phyloP scores from a whole-genome alignment of 1,140 invertebrate genomes.

The Psix sp. region DNA sequence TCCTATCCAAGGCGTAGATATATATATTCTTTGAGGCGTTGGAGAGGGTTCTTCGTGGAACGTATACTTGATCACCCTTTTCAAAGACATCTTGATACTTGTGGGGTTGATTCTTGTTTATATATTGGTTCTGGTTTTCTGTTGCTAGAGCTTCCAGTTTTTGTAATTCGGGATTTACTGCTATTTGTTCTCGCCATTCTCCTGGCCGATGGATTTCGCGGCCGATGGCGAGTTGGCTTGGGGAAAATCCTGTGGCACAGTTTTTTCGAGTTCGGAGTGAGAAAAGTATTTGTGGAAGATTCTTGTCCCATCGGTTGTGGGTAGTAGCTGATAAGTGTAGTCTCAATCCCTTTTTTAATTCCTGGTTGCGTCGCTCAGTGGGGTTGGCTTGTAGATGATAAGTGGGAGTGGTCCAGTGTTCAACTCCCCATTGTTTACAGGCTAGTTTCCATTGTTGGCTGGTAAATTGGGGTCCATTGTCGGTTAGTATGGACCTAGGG shows the following conservation, averaged over 20 bases:
- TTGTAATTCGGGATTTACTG: no score
- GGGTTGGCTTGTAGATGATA: slow-evolving; percentile 64
- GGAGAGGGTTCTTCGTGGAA: no score
- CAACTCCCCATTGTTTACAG: slow-evolving; percentile 11
- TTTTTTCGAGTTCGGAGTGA: slow-evolving; percentile 30
- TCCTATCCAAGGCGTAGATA: no score
- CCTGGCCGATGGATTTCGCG: slow-evolving; percentile 19
- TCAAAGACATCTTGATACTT: no score
- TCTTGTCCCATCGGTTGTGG: slow-evolving; percentile 33
- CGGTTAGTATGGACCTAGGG: not conserved
- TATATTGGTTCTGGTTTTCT: no score
- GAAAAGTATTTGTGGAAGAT: slow-evolving; percentile 36
- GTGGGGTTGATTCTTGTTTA: no score
- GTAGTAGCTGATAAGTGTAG: slow-evolving; percentile 20
- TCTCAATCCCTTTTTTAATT: slow-evolving; percentile 53
- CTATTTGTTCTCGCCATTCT: no score
- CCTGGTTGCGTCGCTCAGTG: slow-evolving; percentile 59
- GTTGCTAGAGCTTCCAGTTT: no score
- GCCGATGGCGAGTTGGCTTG: slow-evolving; percentile 27
- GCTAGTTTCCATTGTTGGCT: slow-evolving; percentile 1
- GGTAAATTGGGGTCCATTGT: slow-evolving; percentile 3
- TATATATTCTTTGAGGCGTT: no score
- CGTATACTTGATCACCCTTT: no score
- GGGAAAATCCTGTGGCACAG: slow-evolving; percentile 34
- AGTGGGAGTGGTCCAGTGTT: slow-evolving; percentile 40